Conservation (phyloP, 2,888 invertebrate genomes). For the Bibio marci region DNA sequence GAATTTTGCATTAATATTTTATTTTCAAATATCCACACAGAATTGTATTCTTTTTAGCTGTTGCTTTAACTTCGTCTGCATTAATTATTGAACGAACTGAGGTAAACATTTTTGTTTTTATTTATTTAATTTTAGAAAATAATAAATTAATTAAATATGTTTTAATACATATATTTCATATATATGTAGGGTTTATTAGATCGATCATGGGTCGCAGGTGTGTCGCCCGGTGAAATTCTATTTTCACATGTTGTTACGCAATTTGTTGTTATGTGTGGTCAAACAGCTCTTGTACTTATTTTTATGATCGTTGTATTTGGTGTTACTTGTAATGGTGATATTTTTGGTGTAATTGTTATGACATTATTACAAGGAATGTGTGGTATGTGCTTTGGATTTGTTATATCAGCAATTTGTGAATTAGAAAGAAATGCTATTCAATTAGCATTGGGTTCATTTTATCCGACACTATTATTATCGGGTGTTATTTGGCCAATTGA, state of each 20-base stretch:
- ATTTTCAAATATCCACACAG: conserved; percentile 30
- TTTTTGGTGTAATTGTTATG: conserved; percentile 65
- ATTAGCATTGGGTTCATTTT: conserved; percentile 82
- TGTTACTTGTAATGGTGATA: conserved; percentile 77
- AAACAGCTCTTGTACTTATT: conserved; percentile 75
- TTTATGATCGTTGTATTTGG: conserved; percentile 85
- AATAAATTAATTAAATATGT: no score
- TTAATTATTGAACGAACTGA: conserved; percentile 83
- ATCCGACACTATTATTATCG: conserved; percentile 79
- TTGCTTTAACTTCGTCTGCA: conserved; percentile 82
- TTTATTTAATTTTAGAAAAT: background rate
- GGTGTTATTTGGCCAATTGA: conserved; percentile 96
- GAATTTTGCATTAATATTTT: background rate
- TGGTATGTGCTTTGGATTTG: conserved; percentile 94
- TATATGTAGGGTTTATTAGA: conserved; percentile 53
- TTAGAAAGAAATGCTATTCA: conserved; percentile 87
- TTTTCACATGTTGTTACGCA: conserved; percentile 88
- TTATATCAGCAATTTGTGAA: conserved; percentile 84
- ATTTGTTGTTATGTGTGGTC: conserved; percentile 88
- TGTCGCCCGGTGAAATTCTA: conserved; percentile 78
- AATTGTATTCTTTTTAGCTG: conserved; percentile 91
- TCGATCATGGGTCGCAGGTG: conserved; percentile 87
- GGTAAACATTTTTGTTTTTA: conserved; percentile 15
- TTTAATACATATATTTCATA: no score
- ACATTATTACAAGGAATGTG: conserved; percentile 82